Evolutionary conservation across 2,113 vertebrate genomes (phyloP), one percentile per base, ranked within the genome.

Genomic region (Chascanopsetta lugubris): DNA sequence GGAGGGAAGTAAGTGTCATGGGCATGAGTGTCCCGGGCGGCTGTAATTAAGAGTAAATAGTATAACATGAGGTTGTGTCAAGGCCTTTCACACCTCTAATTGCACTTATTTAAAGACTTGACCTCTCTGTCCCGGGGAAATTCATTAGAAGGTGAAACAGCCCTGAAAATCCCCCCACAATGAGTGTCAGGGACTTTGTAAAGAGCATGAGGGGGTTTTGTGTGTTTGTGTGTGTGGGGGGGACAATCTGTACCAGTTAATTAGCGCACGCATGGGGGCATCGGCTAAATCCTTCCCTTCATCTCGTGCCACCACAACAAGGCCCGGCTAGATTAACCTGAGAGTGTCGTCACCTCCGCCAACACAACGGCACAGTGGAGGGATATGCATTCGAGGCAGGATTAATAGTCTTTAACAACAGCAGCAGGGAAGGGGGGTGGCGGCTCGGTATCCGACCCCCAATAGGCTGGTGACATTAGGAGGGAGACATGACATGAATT

Each of bases 81-180:
- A 76, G 85, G 79, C 81, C 74, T 85, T 80, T 89, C 87, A 86
- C 87, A 81, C 79, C 50, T 85, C 66, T 88, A 89, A 91, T 91
- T 88, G 81, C 72, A 40, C 90, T 89, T 85, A 75, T 90, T 90
- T 87, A 88, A 90, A 85, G 78, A 79, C 66, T 60, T 85, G 82
- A 85, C 87, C 87, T 74, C 53, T 45, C 47, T 8, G 75, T 82
- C 80, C 34, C 60, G 21, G 77, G 67, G 54, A 79, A 89, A 90
- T 87, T 85, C 78, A 88, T 90, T 88, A 88, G 75, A 80, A 70
- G 67, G 43, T 69, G 42, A 72, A 75, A 64, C 68, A 27, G 53
- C 42, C n/a, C 67, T 36, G 54, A 86, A 75, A 75, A 75, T 64
- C 61, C 65, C 67, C 61, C 65, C 67, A 86, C 85, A 83, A 86